These are phyloP conservation scores for Piliocolobus tephrosceles DNA, from an alignment of 2,113 vertebrate species.

Conservation along the genomic window DNA sequence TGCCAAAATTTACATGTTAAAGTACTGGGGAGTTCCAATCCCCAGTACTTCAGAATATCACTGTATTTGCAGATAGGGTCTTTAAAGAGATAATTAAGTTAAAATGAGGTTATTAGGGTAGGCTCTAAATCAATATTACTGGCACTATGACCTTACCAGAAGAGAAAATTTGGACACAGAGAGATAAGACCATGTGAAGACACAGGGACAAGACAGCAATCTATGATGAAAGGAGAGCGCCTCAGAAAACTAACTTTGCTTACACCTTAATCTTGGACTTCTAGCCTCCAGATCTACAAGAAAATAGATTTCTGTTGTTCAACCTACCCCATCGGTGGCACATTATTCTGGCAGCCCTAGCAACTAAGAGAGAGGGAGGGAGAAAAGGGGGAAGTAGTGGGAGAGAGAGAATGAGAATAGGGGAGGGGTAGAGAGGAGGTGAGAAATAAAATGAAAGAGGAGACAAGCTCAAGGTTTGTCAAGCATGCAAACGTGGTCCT, in stretches of 20 bases:
- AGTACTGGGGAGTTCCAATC: not conserved
- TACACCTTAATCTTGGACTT: not conserved
- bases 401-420: too few species aligned
- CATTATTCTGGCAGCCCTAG: not conserved
- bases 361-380: not conserved
- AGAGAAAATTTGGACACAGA: not conserved
- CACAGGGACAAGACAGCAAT: not conserved
- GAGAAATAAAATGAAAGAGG: not conserved
- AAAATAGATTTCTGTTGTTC: not conserved
- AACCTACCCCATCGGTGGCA: not conserved
- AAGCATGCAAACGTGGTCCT: rapidly evolving
- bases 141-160: not conserved
- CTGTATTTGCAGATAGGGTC: not conserved
- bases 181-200: not conserved
- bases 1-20: not conserved
- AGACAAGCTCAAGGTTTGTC: not conserved
- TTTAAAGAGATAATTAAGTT: not conserved
- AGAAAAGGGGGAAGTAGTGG: not conserved
- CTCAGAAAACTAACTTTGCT: not conserved
- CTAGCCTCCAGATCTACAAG: not conserved
- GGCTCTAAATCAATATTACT: not conserved
- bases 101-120: not conserved
- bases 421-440: not conserved
- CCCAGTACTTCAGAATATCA: not conserved
- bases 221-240: not conserved